Percentiles rank a stretch among this genome's conserved stretches.
phyloP scores from a whole-genome alignment of 2,888 invertebrate genomes.

The Harmothoe impar region DNA sequence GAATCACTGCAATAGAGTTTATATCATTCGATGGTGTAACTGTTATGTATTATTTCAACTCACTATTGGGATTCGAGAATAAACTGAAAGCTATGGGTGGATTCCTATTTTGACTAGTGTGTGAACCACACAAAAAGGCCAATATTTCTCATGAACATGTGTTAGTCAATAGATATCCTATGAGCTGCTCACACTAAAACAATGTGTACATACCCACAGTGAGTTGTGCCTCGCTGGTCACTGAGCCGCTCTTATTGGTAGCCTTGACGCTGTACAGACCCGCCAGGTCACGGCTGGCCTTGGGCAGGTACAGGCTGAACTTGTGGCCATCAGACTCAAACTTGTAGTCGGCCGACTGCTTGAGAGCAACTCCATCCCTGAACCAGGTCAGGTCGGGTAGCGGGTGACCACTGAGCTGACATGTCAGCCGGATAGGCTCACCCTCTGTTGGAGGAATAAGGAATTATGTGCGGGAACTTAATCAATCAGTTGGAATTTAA shows the following conservation, averaged over 20 bases:
- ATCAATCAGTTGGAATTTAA: neutral
- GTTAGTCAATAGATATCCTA: too few species aligned
- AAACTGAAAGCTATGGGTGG: too few species aligned
- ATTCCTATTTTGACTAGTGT: too few species aligned
- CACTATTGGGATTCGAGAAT: too few species aligned
- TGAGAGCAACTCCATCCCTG: constrained; percentile 60
- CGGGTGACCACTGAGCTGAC: constrained; percentile 87
- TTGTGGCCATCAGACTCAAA: constrained; percentile 66
- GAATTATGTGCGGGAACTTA: too few species aligned
- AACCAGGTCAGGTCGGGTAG: constrained; percentile 66
- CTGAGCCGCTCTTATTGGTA: constrained; percentile 94
- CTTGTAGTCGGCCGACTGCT: constrained; percentile 61
- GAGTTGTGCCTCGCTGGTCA: constrained; percentile 88
- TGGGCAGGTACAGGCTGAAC: constrained; percentile 88
- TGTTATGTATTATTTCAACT: too few species aligned
- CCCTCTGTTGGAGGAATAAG: constrained; percentile 73
- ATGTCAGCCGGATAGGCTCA: constrained; percentile 83
- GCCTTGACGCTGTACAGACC: constrained; percentile 95
- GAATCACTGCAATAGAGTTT: too few species aligned
- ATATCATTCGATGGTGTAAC: too few species aligned
- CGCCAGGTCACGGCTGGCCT: constrained; percentile 91
- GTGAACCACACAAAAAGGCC: too few species aligned
- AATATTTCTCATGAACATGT: too few species aligned
- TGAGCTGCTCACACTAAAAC: too few species aligned
- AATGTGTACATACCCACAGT: constrained; percentile 52